Evolutionary conservation across 2,797 vertebrate species (phyloP).

Genomic region (Cossypha heuglini): DNA sequence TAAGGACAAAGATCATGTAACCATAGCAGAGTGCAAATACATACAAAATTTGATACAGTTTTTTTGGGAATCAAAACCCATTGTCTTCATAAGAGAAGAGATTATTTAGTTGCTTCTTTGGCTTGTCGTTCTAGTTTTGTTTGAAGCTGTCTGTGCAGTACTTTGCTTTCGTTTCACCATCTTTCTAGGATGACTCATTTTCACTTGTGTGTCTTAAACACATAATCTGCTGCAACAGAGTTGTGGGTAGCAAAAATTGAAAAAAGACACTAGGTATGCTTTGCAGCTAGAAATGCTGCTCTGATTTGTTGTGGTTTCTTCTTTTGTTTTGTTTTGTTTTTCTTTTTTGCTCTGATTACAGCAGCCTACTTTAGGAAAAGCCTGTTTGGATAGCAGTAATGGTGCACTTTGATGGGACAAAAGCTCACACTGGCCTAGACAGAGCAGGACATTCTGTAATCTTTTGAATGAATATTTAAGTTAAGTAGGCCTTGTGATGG

Average conservation of each 20-base stretch:
- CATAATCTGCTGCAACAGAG: neutral
- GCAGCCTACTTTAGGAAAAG: neutral
- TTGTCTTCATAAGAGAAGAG: slow-evolving; percentile 35
- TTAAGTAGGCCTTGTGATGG: neutral
- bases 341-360: neutral
- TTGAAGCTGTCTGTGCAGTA: neutral
- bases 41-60: slow-evolving; percentile 35
- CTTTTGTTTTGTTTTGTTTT: neutral
- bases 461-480: neutral
- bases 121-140: neutral
- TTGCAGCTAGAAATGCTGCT: neutral
- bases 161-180: neutral
- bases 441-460: neutral
- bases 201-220: neutral
- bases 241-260: neutral
- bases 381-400: neutral
- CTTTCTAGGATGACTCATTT: neutral
- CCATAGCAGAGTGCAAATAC: neutral
- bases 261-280: neutral
- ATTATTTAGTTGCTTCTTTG: slow-evolving; percentile 25
- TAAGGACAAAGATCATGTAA: neutral
- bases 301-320: neutral
- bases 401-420: neutral
- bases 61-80: slow-evolving; percentile 41
- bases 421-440: neutral